Evolutionary conservation across 2,888 invertebrate genomes (phyloP).

Genomic region (Stenoptilia bipunctidactyla): DNA sequence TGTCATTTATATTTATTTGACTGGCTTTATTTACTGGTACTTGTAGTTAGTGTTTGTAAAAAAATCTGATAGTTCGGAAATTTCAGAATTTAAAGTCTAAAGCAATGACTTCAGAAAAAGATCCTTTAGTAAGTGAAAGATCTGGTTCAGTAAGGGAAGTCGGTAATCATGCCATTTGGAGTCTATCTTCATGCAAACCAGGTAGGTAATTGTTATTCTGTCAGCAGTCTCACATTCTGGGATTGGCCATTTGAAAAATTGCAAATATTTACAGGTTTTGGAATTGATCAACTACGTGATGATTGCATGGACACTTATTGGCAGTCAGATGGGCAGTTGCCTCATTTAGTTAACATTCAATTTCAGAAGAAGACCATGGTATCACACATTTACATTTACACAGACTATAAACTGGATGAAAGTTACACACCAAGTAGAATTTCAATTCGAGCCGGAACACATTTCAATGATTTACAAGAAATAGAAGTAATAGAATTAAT

Average conservation of each 20-base stretch:
- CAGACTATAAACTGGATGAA: conserved; percentile 98
- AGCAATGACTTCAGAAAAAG: conserved; percentile 55
- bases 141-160: conserved; percentile 79
- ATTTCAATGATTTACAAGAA: conserved; percentile 97
- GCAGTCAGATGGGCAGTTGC: conserved; percentile 99
- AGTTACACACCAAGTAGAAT: conserved; percentile 98
- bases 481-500: conserved; percentile 93
- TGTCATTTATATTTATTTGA: too few species aligned
- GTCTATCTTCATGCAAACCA: conserved; percentile 97
- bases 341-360: conserved; percentile 97
- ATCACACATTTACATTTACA: conserved; percentile 95
- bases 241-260: too few species aligned
- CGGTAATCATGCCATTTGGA: conserved; percentile 96
- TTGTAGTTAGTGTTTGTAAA: too few species aligned
- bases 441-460: conserved; percentile 93
- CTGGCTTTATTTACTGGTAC: too few species aligned
- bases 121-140: conserved; percentile 56
- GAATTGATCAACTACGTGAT: conserved; percentile 95
- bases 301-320: conserved; percentile 98
- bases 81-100: too few species aligned
- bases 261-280: conserved; percentile 94
- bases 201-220: conserved; percentile 60
- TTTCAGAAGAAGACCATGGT: conserved; percentile 96
- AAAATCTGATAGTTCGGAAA: too few species aligned
- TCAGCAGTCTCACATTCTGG: too few species aligned